phyloP scores from a whole-genome alignment of 2,888 invertebrate species.

The Phalangium opilio region DNA sequence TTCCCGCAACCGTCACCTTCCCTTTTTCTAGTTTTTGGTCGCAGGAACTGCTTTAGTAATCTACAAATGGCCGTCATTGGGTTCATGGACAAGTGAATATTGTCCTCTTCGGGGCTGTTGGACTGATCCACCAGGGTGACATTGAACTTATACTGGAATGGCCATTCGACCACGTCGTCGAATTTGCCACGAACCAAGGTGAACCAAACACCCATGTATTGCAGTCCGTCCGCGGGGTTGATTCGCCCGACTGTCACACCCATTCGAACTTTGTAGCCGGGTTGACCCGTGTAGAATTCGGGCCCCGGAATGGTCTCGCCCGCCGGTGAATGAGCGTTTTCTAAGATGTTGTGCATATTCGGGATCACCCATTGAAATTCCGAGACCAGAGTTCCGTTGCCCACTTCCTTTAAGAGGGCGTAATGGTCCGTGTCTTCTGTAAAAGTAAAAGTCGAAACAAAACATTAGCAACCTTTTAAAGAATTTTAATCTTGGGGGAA shows the following conservation, averaged over 20 bases:
- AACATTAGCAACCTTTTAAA: neutral
- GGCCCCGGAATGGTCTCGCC: slow-evolving; percentile 11
- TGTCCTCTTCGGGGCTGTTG: neutral
- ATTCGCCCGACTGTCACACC: slow-evolving; percentile 8
- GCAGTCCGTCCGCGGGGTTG: slow-evolving; percentile 8
- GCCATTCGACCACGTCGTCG: slow-evolving; percentile 18
- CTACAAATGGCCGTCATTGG: slow-evolving; percentile 18
- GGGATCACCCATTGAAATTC: slow-evolving; percentile 12
- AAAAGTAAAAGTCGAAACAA: neutral
- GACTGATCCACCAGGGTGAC: slow-evolving; percentile 13
- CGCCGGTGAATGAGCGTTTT: slow-evolving; percentile 5
- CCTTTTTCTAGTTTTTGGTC: slow-evolving; percentile 10
- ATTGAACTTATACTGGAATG: slow-evolving; percentile 15
- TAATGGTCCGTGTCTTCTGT: slow-evolving; percentile 2
- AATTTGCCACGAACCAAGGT: slow-evolving; percentile 14
- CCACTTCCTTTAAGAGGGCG: slow-evolving; percentile 11
- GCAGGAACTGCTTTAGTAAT: slow-evolving; percentile 16
- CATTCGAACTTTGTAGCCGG: slow-evolving; percentile 11
- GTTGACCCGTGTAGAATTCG: slow-evolving; percentile 13
- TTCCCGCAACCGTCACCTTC: slow-evolving; percentile 16
- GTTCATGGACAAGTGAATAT: slow-evolving; percentile 9
- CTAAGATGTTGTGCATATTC: slow-evolving; percentile 6
- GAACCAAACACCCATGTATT: slow-evolving; percentile 18
- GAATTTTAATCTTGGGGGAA: too few species aligned
- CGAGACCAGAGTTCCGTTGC: slow-evolving; percentile 8